A percentile compares a stretch with the other conserved stretches of the same genome.
Conservation (phyloP, 2,113 vertebrate genomes). For the Pygathrix nemaeus region DNA sequence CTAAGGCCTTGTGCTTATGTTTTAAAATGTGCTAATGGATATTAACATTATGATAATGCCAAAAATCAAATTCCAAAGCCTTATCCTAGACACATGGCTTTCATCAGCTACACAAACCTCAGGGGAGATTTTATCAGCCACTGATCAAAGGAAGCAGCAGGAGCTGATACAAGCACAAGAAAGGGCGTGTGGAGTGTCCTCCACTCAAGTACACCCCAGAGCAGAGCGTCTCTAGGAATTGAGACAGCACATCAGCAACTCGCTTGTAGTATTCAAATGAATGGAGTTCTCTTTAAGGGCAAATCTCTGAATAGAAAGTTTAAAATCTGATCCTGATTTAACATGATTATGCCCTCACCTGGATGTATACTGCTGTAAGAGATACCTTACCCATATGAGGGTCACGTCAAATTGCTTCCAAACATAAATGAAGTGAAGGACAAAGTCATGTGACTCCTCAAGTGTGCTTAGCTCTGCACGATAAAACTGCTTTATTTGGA, state of each 20-base stretch:
- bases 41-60: conserved; percentile 32
- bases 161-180: background rate
- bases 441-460: background rate
- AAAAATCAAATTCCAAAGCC: conserved; percentile 53
- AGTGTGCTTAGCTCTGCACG: conserved; percentile 46
- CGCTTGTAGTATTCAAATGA: background rate
- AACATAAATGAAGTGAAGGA: conserved; percentile 1
- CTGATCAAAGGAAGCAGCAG: conserved; percentile 53
- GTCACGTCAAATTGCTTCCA: conserved; percentile 23
- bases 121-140: conserved; percentile 41
- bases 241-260: background rate
- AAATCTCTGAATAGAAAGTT: background rate
- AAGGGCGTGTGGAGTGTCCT: accelerated
- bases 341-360: background rate
- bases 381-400: background rate
- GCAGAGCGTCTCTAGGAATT: background rate
- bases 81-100: conserved; percentile 49
- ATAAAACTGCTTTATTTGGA: conserved; percentile 67
- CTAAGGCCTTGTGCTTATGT: background rate
- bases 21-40: conserved; percentile 36
- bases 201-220: background rate
- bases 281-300: background rate
- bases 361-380: background rate
- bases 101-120: conserved; percentile 43
- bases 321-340: conserved; percentile 32